Conservation (phyloP, 1,140 invertebrate genomes). For the Drosophila punjabiensis region DNA sequence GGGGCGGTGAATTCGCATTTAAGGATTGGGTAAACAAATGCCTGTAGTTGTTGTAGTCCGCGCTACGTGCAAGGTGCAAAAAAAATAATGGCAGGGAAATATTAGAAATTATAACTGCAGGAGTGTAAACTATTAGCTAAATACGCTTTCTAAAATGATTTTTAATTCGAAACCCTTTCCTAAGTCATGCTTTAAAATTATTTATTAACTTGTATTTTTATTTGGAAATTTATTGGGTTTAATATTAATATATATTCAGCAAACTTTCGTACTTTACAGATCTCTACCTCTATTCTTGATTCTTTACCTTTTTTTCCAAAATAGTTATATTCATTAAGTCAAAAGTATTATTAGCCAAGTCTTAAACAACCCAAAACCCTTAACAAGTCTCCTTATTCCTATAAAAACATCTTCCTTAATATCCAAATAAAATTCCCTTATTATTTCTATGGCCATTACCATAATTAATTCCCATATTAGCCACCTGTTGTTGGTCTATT, state of each 20-base stretch:
- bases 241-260: not conserved
- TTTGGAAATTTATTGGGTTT: too few species aligned
- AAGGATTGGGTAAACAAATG: constrained; percentile 62
- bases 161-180: not conserved
- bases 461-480: constrained; percentile 6
- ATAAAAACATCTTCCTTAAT: not conserved
- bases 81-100: constrained; percentile 12
- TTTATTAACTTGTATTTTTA: not conserved
- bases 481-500: constrained; percentile 15
- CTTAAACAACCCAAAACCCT: not conserved
- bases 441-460: not conserved
- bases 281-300: too few species aligned
- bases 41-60: constrained; percentile 35
- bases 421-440: not conserved
- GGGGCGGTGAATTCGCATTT: constrained; percentile 67
- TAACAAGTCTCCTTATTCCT: too few species aligned
- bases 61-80: constrained; percentile 40
- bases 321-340: not conserved
- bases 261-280: too few species aligned
- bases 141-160: constrained; percentile 7
- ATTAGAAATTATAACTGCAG: constrained; percentile 6
- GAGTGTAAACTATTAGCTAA: too few species aligned
- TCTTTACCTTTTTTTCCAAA: too few species aligned
- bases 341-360: too few species aligned
- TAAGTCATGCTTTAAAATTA: not conserved